Evolutionary conservation across 2,888 invertebrate species (phyloP).

Genomic region (Xylota sylvarum): DNA sequence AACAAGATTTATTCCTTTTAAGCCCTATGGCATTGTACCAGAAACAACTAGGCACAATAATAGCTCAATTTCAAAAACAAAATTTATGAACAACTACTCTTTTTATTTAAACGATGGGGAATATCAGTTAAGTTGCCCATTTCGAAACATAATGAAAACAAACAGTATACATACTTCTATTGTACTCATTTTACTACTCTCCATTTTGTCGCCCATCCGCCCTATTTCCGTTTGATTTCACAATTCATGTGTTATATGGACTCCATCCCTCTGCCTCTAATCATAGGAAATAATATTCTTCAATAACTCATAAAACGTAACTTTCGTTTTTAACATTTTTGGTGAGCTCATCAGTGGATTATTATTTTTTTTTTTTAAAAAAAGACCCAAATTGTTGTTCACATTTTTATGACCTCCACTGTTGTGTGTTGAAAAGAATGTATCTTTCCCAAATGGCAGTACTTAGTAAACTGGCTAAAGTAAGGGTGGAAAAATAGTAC

Average conservation of each 20-base stretch:
- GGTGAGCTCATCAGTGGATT: background rate
- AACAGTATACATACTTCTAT: too few species aligned
- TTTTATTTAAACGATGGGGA: too few species aligned
- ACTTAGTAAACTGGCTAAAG: constrained; percentile 66
- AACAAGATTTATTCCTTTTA: too few species aligned
- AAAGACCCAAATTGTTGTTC: background rate
- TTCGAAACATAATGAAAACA: too few species aligned
- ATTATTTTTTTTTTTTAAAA: background rate
- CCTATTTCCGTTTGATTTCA: constrained; percentile 6
- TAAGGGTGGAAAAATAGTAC: constrained; percentile 62
- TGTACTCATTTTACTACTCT: background rate
- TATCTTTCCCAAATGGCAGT: constrained; percentile 52
- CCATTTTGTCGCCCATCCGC: background rate
- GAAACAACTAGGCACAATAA: too few species aligned
- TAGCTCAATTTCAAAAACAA: too few species aligned
- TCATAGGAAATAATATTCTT: constrained; percentile 3
- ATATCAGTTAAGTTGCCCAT: too few species aligned
- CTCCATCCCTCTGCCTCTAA: background rate
- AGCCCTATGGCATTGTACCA: too few species aligned
- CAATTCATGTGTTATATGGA: constrained; percentile 16
- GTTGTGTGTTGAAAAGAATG: constrained; percentile 45
- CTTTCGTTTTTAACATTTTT: background rate
- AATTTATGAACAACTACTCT: too few species aligned
- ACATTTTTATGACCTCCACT: constrained; percentile 36
- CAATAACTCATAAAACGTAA: constrained; percentile 7